Evolutionary conservation across 2,113 vertebrate species (phyloP), one percentile per base, ranked within the genome.

Genomic region (Clarias magur): DNA sequence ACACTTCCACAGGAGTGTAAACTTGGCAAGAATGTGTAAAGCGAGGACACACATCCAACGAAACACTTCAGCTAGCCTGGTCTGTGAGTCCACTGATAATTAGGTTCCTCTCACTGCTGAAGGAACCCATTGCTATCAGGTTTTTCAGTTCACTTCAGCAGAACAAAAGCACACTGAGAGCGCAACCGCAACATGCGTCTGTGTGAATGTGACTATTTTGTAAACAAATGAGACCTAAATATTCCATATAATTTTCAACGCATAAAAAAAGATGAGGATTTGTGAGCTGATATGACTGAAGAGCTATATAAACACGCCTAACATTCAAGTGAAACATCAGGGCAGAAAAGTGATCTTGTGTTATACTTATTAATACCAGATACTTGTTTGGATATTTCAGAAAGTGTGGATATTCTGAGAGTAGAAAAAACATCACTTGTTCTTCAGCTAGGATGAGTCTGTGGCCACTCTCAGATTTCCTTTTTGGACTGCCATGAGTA

Each of bases 1-100:
- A 91, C 90, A 92, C 62, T 54, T 82, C 76, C 90, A 25, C 82
- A 92, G 90, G 90, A 90, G 89, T 91, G 91, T 90, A 90, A 92
- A 70, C 89, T 91, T 89, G 89, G 92, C 93, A 95, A 92, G 93
- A 93, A 91, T 82, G 88, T 88, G 88, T 90, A 88, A 85, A 87
- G 91, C 87, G 83, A 80, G 84, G 83, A 75, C 62, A 53, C 27
- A 16, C 17, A 80, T 42, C 57, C 76, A 56, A 62, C 16, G 60
- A 25, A 67, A 54, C 42, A 54, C 27, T 59, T 70, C 38, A 27
- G 56, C 70, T 59, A 25, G 62, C 27, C 80, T 48, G 67, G 10
- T 73, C 72, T 63, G 85, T 21, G 30, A 54, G n/a, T 68, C 65
- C 62, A 23, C 82, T 79, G 34, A 59, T 88, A 75, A 82, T 62